Evolutionary conservation across 2,797 vertebrate genomes (phyloP).

Genomic region (Argya squamiceps): DNA sequence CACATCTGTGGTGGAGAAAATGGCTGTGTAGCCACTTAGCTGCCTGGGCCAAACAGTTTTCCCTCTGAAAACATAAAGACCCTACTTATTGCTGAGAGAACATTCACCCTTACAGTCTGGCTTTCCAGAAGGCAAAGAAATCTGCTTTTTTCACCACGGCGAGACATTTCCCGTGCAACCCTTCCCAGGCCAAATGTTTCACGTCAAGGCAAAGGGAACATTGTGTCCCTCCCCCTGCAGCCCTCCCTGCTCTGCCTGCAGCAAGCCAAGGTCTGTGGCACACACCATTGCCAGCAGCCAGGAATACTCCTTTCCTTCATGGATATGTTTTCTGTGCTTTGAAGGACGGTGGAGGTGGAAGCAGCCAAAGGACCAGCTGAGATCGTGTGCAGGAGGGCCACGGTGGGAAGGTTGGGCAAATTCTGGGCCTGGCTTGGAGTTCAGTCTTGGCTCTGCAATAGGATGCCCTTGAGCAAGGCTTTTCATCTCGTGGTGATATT

Average conservation of each 20-base stretch:
- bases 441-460: neutral
- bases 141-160: neutral
- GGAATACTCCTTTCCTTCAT: slow-evolving; percentile 4
- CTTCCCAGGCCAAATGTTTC: slow-evolving; percentile 54
- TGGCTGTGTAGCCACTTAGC: neutral
- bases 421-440: neutral
- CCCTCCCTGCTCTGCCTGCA: neutral
- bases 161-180: neutral
- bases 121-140: neutral
- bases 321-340: neutral
- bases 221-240: slow-evolving; percentile 29
- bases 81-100: neutral
- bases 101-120: neutral
- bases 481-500: neutral
- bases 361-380: slow-evolving; percentile 58
- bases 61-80: neutral
- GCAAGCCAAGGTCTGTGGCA: slow-evolving; percentile 62
- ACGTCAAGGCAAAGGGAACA: slow-evolving; percentile 48
- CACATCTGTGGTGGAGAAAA: accelerated
- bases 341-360: slow-evolving; percentile 46
- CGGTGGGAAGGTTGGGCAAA: neutral
- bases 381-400: neutral
- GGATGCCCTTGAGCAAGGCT: neutral
- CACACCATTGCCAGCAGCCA: slow-evolving; percentile 46
- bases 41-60: neutral